These are phyloP conservation scores for Halictus quadricinctus DNA, from an alignment of 2,888 invertebrate species.

Conservation along the genomic window DNA sequence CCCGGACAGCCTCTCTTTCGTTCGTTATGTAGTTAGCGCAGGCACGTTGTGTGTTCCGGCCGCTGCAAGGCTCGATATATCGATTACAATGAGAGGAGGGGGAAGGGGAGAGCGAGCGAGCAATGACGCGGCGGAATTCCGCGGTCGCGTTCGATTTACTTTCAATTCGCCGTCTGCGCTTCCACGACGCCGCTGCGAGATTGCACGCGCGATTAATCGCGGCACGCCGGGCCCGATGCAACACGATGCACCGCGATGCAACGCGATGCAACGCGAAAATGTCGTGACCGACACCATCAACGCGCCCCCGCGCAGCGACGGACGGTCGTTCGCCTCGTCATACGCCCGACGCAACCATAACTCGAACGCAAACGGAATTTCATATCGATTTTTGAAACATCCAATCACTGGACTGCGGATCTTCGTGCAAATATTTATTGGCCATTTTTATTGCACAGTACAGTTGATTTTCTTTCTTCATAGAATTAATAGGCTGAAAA, in stretches of 20 bases:
- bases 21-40: constrained; percentile 47
- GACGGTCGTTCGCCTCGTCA: background rate
- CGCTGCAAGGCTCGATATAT: constrained; percentile 29
- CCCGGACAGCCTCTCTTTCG: constrained; percentile 37
- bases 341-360: background rate
- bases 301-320: background rate
- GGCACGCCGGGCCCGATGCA: background rate
- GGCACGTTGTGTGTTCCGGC: constrained; percentile 1
- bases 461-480: too few species aligned
- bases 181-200: background rate
- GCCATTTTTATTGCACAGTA: too few species aligned
- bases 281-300: background rate
- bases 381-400: background rate
- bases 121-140: constrained; percentile 32
- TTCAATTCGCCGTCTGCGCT: constrained; percentile 19
- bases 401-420: too few species aligned
- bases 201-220: constrained; percentile 8
- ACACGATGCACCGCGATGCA: background rate
- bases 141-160: constrained; percentile 44
- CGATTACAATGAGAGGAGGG: constrained; percentile 26
- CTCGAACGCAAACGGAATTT: background rate
- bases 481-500: too few species aligned
- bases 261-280: background rate
- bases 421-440: too few species aligned
- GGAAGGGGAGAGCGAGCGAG: background rate